These are phyloP conservation scores for Koerneria pararmatus DNA, from an alignment of 2,888 invertebrate genomes.

Conservation along the genomic window DNA sequence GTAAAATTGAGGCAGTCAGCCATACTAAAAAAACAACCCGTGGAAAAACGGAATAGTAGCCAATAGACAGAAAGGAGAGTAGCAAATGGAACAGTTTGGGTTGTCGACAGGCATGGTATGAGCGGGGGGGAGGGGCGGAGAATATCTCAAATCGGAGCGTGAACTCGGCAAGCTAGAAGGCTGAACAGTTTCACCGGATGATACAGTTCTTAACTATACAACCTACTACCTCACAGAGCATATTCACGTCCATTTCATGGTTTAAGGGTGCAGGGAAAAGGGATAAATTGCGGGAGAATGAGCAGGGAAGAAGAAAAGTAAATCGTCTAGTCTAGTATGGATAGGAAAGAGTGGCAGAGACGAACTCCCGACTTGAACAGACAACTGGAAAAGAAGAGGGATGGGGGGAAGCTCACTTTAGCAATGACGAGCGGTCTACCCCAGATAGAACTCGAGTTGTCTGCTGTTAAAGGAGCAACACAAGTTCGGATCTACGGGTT, in stretches of 20 bases:
- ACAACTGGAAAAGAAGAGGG: constrained; percentile 13
- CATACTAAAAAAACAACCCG: no score
- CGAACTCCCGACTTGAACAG: constrained; percentile 14
- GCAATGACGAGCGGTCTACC: constrained; percentile 19
- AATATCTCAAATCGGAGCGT: background rate
- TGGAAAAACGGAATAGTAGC: no score
- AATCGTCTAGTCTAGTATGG: no score
- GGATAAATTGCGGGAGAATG: background rate
- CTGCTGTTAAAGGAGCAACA: constrained; percentile 30
- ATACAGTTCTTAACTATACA: constrained; percentile 94
- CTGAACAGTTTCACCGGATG: constrained; percentile 86
- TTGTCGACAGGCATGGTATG: no score
- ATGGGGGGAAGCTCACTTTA: constrained; percentile 1
- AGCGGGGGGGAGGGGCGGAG: no score
- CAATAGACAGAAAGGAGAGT: background rate
- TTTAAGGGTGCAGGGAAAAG: background rate
- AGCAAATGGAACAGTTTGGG: no score
- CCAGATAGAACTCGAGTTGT: constrained; percentile 22
- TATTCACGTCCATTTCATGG: background rate
- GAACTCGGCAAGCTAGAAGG: constrained; percentile 86
- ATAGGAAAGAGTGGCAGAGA: no score
- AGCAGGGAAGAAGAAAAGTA: no score
- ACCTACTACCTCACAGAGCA: constrained; percentile 88
- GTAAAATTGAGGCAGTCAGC: no score
- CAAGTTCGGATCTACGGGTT: constrained; percentile 60